Evolutionary conservation across 2,888 invertebrate species (phyloP).

Genomic region (Lasioglossum lativentre): DNA sequence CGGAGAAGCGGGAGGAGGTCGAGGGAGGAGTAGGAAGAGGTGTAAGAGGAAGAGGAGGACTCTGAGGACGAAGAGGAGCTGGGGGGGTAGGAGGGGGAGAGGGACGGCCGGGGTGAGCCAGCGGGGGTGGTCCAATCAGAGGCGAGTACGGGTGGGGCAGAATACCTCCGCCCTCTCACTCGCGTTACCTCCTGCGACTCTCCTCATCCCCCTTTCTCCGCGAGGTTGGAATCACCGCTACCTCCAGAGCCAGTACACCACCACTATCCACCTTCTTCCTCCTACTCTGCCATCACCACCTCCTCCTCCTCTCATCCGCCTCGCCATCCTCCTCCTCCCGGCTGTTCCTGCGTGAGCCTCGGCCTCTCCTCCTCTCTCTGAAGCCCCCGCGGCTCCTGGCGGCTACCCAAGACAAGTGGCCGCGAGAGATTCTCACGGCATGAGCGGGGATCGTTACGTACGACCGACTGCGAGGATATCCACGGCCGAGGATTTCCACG

Average conservation of each 20-base stretch:
- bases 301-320: slow-evolving; percentile 48
- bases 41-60: slow-evolving; percentile 55
- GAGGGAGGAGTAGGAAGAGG: slow-evolving; percentile 61
- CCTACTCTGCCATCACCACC: slow-evolving; percentile 64
- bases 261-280: slow-evolving; percentile 71
- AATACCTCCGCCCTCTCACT: slow-evolving; percentile 78
- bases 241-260: slow-evolving; percentile 71
- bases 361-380: slow-evolving; percentile 73
- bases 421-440: slow-evolving; percentile 83
- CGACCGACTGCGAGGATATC: slow-evolving; percentile 74
- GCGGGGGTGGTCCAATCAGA: slow-evolving; percentile 83
- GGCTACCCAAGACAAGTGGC: slow-evolving; percentile 83
- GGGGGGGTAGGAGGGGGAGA: slow-evolving; percentile 66
- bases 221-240: slow-evolving; percentile 74
- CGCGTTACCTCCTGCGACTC: slow-evolving; percentile 74
- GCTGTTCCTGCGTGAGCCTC: slow-evolving; percentile 56
- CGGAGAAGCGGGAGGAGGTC: slow-evolving; percentile 51
- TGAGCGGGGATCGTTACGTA: slow-evolving; percentile 83
- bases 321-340: slow-evolving; percentile 57
- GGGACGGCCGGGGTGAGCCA: slow-evolving; percentile 76
- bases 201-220: slow-evolving; percentile 72
- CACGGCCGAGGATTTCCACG: slow-evolving; percentile 73
- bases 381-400: slow-evolving; percentile 79
- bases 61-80: slow-evolving; percentile 34
- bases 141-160: slow-evolving; percentile 81